These are phyloP conservation scores for Rhinichthys klamathensis DNA, from an alignment of 2,113 vertebrate species.

Conservation along the genomic window DNA sequence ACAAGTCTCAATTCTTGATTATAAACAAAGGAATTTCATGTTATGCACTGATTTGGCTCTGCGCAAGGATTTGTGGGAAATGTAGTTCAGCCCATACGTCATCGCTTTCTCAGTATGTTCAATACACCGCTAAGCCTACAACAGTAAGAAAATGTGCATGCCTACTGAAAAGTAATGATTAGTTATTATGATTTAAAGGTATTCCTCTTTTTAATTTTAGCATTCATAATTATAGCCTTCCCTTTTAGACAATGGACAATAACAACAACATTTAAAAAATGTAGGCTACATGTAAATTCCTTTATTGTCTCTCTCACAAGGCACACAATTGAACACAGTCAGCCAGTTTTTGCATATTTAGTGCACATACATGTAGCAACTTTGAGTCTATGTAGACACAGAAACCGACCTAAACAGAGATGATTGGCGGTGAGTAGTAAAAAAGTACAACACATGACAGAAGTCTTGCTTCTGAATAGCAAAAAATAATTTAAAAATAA, in stretches of 20 bases:
- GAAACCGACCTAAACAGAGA: slow-evolving; percentile 61
- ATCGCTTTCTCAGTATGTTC: slow-evolving; percentile 33
- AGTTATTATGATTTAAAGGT: not conserved
- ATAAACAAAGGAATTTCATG: not conserved
- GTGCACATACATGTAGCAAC: not conserved
- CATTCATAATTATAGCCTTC: slow-evolving; percentile 52
- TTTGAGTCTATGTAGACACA: slow-evolving; percentile 13
- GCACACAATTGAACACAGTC: slow-evolving; percentile 63
- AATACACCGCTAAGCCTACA: not conserved
- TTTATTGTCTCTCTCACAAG: slow-evolving; percentile 73
- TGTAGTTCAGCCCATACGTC: slow-evolving; percentile 61
- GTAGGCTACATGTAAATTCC: slow-evolving; percentile 44
- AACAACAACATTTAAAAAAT: not conserved
- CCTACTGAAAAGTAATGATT: not conserved
- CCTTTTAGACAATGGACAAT: not conserved
- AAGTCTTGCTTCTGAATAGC: slow-evolving; percentile 74
- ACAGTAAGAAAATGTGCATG: not conserved
- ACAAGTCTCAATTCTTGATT: rapidly evolving
- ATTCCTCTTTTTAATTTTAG: not conserved
- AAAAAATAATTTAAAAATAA: slow-evolving; percentile 76
- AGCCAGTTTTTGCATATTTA: slow-evolving; percentile 1
- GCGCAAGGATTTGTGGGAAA: slow-evolving; percentile 67
- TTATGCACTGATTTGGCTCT: not conserved
- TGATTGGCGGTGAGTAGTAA: slow-evolving; percentile 70
- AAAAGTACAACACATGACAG: slow-evolving; percentile 78